Evolutionary conservation across 2,113 vertebrate genomes (phyloP).

Genomic region (Gyps fulvus): DNA sequence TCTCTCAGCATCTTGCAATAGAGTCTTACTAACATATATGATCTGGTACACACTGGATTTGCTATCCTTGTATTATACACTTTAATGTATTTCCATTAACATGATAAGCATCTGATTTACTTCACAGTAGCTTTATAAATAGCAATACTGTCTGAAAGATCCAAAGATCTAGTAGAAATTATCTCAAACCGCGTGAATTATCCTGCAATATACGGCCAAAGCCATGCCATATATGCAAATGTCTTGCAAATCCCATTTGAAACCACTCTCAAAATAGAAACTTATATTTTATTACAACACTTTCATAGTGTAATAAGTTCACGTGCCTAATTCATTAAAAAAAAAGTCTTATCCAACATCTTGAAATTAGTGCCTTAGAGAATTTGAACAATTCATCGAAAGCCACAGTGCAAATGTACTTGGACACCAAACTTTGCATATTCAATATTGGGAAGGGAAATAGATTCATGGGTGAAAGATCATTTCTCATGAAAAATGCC

Average conservation of each 20-base stretch:
- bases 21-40: background rate
- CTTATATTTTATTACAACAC: background rate
- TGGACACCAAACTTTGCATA: background rate
- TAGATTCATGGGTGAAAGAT: background rate
- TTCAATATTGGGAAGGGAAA: background rate
- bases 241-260: background rate
- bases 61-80: background rate
- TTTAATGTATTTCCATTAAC: background rate
- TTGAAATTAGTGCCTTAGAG: background rate
- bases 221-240: background rate
- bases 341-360: background rate
- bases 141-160: background rate
- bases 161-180: background rate
- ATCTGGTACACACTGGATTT: background rate
- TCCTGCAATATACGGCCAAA: background rate
- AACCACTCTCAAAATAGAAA: constrained; percentile 3
- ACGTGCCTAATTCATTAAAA: background rate
- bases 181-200: background rate
- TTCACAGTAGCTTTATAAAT: background rate
- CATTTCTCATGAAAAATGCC: background rate
- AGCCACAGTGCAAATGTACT: background rate
- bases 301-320: background rate
- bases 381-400: background rate
- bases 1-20: background rate
- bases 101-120: background rate